These are phyloP conservation scores for Mus spicilegus DNA, from an alignment of 2,113 vertebrate genomes.

Conservation along the genomic window DNA sequence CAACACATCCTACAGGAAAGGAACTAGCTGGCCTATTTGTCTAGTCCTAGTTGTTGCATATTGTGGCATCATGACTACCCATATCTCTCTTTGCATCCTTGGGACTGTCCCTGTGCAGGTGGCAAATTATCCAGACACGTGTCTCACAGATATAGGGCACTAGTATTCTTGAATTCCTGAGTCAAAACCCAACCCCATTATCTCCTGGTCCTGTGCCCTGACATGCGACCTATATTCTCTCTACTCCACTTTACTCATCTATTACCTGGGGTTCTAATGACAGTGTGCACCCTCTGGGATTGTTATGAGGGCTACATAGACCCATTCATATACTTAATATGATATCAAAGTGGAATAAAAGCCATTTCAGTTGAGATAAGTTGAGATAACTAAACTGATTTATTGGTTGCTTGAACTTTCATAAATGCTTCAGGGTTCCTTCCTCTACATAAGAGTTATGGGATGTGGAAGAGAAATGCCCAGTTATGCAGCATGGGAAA, in stretches of 20 bases:
- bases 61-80: background rate
- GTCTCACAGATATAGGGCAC: background rate
- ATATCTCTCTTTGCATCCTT: constrained; percentile 4
- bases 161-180: background rate
- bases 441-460: background rate
- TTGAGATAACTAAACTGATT: background rate
- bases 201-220: background rate
- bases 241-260: background rate
- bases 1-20: background rate
- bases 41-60: background rate
- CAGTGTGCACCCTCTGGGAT: background rate
- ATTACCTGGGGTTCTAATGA: background rate
- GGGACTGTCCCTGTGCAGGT: background rate
- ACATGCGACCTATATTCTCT: background rate
- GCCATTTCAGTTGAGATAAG: background rate
- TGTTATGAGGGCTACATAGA: background rate
- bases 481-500: background rate
- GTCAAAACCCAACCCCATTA: background rate
- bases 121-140: background rate
- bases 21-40: background rate
- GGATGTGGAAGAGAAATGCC: background rate
- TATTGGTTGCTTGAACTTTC: background rate
- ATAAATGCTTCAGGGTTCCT: background rate
- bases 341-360: background rate
- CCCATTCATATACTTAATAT: background rate